Evolutionary conservation across 2,888 invertebrate genomes (phyloP), one percentile per base, ranked within the genome.

Genomic region (Nomada fabriciana): DNA sequence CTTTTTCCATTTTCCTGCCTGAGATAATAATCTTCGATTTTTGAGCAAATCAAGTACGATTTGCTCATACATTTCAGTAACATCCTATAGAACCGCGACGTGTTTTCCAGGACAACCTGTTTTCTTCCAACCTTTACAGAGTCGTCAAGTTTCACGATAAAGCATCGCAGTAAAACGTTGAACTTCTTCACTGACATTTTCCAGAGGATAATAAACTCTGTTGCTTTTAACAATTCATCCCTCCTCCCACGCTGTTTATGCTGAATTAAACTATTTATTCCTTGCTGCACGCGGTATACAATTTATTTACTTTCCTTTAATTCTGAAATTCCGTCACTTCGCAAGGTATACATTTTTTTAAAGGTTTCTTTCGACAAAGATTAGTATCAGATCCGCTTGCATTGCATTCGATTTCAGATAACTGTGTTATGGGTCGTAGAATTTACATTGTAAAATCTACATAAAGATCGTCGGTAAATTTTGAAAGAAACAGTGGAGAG

Each of bases 401-500:
- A n/a, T 5, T 18, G 63, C n/a, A 47, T 42, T 65, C 52, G 59
- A 10, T 52, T 52, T 18, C 36, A n/a, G 61, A n/a, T 60, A 25
- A n/a, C 23, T n/a, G 50, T 42, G 76, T 74, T 67, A 59, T n/a
- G 47, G 50, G 52, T 71, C 57, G 67, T 69, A 71, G 68, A 55
- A 57, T 63, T 63, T 70, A 69, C 55, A 60, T 76, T 79, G 77
- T 80, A 74, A 85, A 86, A 80, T 76, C 74, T 67, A 68, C 78
- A 65, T 50, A 67, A 55, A 72, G 74, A 73, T 80, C 86, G 74
- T 29, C 47, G 52, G 50, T 86, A 82, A 86, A 86, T 82, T 86
- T 86, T 82, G 83, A 86, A 68, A 65, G 76, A 29, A 60, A 13
- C 18, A 42, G n/a, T 7, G 36, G 36, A 7, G 36, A 42, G 42